These are phyloP conservation scores for Drosophila pseudotalamancana DNA, from an alignment of 2,888 invertebrate species.

Conservation along the genomic window DNA sequence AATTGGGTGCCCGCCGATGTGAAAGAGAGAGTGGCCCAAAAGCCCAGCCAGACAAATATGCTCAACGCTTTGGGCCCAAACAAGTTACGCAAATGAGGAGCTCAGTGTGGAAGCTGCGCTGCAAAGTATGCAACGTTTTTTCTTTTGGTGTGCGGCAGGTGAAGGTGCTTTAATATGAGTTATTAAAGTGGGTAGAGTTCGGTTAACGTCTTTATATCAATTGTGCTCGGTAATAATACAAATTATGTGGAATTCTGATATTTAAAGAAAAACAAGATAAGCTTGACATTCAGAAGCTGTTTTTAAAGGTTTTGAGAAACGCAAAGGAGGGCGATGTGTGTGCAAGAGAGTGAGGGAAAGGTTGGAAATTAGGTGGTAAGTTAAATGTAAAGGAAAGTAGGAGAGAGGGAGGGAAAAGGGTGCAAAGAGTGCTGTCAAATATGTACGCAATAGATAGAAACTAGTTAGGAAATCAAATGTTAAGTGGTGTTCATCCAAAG, in stretches of 20 bases:
- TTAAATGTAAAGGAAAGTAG: background rate
- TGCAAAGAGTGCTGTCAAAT: no score
- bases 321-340: background rate
- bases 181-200: background rate
- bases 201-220: background rate
- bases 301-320: background rate
- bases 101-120: constrained; percentile 1
- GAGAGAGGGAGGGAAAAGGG: background rate
- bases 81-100: constrained; percentile 12
- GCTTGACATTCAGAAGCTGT: background rate
- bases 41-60: constrained; percentile 7
- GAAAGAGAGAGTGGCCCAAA: constrained; percentile 13
- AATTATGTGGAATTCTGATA: background rate
- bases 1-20: constrained; percentile 54
- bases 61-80: constrained; percentile 1
- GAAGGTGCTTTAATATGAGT: background rate
- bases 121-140: constrained; percentile 30
- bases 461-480: no score
- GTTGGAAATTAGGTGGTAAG: no score
- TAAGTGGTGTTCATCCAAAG: no score
- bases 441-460: no score
- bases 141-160: background rate
- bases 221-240: background rate
- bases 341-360: background rate
- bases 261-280: background rate